A percentile compares a stretch with the other conserved stretches of the same genome.
Evolutionary conservation across 2,797 vertebrate species (phyloP).

Genomic region (Carapus acus): DNA sequence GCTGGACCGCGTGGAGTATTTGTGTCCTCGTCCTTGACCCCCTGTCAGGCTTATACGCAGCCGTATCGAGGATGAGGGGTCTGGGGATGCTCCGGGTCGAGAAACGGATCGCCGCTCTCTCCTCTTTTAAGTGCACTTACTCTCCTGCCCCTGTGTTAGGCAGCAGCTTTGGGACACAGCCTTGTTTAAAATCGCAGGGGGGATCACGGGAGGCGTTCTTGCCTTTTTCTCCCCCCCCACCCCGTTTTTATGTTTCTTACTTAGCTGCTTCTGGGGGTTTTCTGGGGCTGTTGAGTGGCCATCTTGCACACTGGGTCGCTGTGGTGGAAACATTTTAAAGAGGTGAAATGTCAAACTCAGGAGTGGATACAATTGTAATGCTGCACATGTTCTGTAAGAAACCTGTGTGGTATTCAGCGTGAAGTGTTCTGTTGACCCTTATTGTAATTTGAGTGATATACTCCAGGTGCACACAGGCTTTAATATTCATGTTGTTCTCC

Average conservation of each 20-base stretch:
- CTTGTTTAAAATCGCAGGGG: conserved; percentile 43
- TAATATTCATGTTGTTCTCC: conserved; percentile 10
- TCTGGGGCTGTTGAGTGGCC: conserved; percentile 18
- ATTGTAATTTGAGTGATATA: conserved; percentile 4
- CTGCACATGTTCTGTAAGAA: conserved; percentile 3
- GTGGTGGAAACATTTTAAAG: conserved; percentile 9
- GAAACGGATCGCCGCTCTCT: conserved; percentile 52
- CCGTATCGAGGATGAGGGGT: conserved; percentile 41
- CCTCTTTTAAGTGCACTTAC: conserved; percentile 69
- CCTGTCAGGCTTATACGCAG: conserved; percentile 35
- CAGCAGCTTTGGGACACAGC: conserved; percentile 56
- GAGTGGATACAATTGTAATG: too few relatives aligned
- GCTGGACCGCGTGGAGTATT: neutral
- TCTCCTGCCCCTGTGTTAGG: conserved; percentile 52
- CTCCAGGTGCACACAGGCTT: conserved; percentile 7
- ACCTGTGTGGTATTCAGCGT: neutral
- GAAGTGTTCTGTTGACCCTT: neutral
- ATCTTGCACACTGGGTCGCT: conserved; percentile 36
- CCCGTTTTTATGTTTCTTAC: too few relatives aligned
- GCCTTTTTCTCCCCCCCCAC: neutral
- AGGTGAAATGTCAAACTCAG: neutral
- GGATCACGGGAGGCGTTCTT: conserved; percentile 43
- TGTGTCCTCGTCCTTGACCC: conserved; percentile 45
- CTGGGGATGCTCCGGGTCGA: conserved; percentile 50
- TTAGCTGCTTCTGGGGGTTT: conserved; percentile 12